phyloP scores from a whole-genome alignment of 1,140 invertebrate species.

The Steinernema feltiae region DNA sequence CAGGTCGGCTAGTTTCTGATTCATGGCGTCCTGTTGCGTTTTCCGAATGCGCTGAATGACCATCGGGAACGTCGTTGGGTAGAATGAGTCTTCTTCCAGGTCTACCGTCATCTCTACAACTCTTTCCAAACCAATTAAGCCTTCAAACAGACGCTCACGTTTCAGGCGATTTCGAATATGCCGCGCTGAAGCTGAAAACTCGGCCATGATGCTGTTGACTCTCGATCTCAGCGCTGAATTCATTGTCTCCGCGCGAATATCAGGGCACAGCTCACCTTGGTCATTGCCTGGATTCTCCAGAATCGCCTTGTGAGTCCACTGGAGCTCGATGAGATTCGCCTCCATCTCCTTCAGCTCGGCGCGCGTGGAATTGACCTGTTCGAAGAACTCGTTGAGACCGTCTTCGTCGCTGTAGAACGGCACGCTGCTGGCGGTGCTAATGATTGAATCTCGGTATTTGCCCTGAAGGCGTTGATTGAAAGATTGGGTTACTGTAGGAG shows the following conservation, averaged over 20 bases:
- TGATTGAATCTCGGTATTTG: background rate
- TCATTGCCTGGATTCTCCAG: background rate
- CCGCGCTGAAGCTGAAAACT: background rate
- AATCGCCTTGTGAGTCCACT: slow-evolving; percentile 5
- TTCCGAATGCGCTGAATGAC: background rate
- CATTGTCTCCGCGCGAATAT: no score
- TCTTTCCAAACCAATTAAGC: no score
- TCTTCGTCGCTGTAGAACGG: background rate
- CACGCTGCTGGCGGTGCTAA: background rate
- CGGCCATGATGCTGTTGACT: background rate
- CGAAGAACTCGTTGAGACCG: background rate
- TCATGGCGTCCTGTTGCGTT: background rate
- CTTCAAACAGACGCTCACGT: background rate
- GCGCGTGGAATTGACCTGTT: background rate
- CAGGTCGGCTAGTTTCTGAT: background rate
- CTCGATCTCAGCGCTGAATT: background rate
- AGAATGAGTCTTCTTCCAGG: background rate
- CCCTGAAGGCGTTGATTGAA: no score
- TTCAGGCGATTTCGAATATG: background rate
- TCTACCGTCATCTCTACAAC: background rate
- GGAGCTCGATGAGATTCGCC: background rate
- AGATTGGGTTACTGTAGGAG: no score
- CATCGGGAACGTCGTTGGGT: background rate
- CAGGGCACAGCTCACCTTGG: no score
- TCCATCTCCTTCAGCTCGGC: slow-evolving; percentile 3